Conservation (phyloP, 2,797 vertebrate species). For the Botia almorhae region DNA sequence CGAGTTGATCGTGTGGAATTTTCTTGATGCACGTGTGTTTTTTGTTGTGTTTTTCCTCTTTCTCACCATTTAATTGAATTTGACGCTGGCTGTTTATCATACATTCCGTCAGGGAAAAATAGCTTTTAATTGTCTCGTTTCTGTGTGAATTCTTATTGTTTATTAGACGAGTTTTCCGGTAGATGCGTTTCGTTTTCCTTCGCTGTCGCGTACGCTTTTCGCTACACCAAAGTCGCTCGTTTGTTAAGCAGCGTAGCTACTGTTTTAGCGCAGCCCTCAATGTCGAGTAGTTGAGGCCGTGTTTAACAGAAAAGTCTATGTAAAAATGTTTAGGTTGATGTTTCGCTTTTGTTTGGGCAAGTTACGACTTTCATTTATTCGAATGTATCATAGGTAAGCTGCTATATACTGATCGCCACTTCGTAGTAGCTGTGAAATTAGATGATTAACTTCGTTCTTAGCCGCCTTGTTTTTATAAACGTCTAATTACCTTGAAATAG, state of each 20-base stretch:
- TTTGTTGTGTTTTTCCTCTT: constrained; percentile 66
- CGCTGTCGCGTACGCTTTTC: constrained; percentile 70
- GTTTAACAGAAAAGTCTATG: constrained; percentile 73
- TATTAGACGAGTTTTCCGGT: constrained; percentile 65
- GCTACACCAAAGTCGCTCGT: constrained; percentile 98
- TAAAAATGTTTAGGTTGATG: constrained; percentile 85
- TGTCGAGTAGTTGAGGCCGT: constrained; percentile 84
- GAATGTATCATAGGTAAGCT: constrained; percentile 99
- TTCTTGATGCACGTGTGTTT: constrained; percentile 84
- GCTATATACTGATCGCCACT: constrained; percentile 99
- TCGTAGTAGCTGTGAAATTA: constrained; percentile 99
- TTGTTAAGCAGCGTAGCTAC: constrained; percentile 90
- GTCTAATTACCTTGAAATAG: constrained; percentile 86
- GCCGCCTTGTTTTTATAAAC: constrained; percentile 89
- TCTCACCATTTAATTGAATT: constrained; percentile 81
- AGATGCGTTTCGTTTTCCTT: constrained; percentile 67
- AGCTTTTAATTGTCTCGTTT: constrained; percentile 52
- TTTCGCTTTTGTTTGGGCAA: constrained; percentile 86
- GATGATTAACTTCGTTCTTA: constrained; percentile 93
- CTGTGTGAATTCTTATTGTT: constrained; percentile 70
- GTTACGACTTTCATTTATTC: constrained; percentile 92
- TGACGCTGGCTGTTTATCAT: constrained; percentile 85
- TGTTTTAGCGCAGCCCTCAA: constrained; percentile 89
- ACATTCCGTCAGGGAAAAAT: constrained; percentile 99
- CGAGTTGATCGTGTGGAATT: constrained; percentile 89